Conservation (phyloP, 2,888 invertebrate genomes). For the Deilephila porcellus region DNA sequence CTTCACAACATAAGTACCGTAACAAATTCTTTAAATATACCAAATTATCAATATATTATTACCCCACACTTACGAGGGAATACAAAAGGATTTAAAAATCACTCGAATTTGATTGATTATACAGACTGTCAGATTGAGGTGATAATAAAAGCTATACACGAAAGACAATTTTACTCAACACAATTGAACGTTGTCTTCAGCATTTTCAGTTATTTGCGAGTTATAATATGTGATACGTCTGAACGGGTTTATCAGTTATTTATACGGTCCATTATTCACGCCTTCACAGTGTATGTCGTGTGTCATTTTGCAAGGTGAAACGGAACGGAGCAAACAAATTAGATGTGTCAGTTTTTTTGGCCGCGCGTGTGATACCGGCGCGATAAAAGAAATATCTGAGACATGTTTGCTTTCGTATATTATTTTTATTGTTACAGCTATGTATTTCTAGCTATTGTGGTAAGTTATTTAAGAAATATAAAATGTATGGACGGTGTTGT, state of each 20-base stretch:
- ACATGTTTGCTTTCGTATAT: background rate
- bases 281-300: conserved; percentile 12
- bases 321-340: conserved; percentile 26
- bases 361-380: conserved; percentile 14
- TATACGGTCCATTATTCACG: conserved; percentile 30
- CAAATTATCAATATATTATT: too few species aligned
- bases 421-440: background rate
- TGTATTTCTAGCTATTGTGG: background rate
- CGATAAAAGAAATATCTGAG: conserved; percentile 17
- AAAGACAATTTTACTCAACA: conserved; percentile 1
- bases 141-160: background rate
- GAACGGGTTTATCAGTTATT: conserved; percentile 31
- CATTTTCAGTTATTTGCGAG: conserved; percentile 24
- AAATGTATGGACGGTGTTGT: too few species aligned
- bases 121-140: too few species aligned
- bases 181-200: conserved; percentile 15
- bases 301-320: conserved; percentile 24
- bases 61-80: too few species aligned
- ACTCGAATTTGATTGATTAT: too few species aligned
- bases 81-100: too few species aligned
- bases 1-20: too few species aligned
- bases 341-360: conserved; percentile 22
- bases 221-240: conserved; percentile 26
- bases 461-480: background rate
- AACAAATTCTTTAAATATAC: too few species aligned